Conservation (phyloP, 2,888 invertebrate genomes). For the Steinernema scapterisci region DNA sequence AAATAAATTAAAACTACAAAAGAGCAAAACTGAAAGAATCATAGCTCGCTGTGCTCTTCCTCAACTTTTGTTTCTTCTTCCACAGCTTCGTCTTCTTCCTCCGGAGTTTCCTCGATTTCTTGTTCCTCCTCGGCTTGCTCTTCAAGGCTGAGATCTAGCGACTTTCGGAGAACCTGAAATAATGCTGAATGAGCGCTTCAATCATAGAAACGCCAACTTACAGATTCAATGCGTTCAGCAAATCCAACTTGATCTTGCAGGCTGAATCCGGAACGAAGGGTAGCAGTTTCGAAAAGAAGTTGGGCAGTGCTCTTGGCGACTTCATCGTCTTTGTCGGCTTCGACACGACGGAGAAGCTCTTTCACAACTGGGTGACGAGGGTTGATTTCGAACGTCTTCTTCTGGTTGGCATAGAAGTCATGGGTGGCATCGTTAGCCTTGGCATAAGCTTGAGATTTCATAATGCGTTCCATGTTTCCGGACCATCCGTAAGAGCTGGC, state of each 20-base stretch:
- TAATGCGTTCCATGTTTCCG: constrained; percentile 97
- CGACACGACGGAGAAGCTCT: constrained; percentile 83
- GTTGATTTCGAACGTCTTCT: constrained; percentile 95
- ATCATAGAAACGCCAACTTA: constrained; percentile 35
- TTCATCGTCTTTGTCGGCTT: constrained; percentile 78
- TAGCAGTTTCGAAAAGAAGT: constrained; percentile 89
- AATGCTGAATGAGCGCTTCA: not conserved
- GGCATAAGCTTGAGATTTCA: constrained; percentile 87
- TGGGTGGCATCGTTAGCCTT: constrained; percentile 90
- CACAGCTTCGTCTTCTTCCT: constrained; percentile 52
- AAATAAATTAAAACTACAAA: not conserved
- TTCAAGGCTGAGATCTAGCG: constrained; percentile 68
- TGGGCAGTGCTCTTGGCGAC: constrained; percentile 82
- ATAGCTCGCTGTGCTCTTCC: constrained; percentile 64
- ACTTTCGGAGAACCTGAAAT: constrained; percentile 75
- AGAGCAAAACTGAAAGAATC: constrained; percentile 33
- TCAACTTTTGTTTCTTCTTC: constrained; percentile 67
- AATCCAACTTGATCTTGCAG: constrained; percentile 81
- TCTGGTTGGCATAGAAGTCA: constrained; percentile 79
- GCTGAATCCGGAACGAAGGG: constrained; percentile 90
- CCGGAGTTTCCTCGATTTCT: constrained; percentile 49
- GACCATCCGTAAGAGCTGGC: constrained; percentile 98
- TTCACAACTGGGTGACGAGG: constrained; percentile 93
- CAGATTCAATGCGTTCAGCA: constrained; percentile 85
- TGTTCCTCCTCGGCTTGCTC: constrained; percentile 73